phyloP scores from a whole-genome alignment of 2,797 vertebrate genomes.

The Gymnothorax reevesii region DNA sequence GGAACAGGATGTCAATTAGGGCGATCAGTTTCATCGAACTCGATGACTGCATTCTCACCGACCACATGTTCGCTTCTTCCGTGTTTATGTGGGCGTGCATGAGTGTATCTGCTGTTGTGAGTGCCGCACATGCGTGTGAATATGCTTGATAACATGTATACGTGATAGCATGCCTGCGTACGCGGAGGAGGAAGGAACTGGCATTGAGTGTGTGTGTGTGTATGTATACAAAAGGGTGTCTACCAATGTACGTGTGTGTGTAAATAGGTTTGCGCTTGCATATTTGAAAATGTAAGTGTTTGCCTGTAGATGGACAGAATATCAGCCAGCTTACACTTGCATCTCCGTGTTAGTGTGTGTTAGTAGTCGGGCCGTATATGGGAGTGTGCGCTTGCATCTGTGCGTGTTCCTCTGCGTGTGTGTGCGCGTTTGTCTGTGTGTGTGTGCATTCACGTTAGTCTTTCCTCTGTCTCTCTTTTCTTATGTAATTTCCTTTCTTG shows the following conservation, averaged over 20 bases:
- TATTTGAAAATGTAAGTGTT: constrained; percentile 11
- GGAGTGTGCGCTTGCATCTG: neutral
- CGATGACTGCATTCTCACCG: neutral
- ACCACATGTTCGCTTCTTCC: constrained; percentile 41
- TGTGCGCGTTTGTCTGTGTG: neutral
- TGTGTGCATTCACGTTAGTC: neutral
- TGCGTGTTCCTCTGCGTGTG: neutral
- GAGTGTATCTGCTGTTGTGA: neutral
- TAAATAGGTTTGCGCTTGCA: neutral
- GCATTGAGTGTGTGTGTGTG: too few species aligned
- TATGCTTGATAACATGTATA: too few species aligned
- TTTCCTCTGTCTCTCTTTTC: too few species aligned
- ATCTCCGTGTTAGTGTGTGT: constrained; percentile 30
- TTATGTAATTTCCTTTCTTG: too few species aligned
- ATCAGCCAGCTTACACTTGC: neutral
- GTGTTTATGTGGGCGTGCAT: constrained; percentile 24
- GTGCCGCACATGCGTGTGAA: too few species aligned
- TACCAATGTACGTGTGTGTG: too few species aligned
- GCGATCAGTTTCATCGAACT: neutral
- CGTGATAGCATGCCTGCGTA: too few species aligned
- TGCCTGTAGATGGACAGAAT: neutral
- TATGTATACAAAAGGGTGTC: too few species aligned
- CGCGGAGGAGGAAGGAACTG: too few species aligned
- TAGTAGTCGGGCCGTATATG: neutral
- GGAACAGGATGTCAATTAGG: neutral